These are phyloP conservation scores for Anomalospiza imberbis DNA, from an alignment of 2,797 vertebrate genomes.

Conservation along the genomic window DNA sequence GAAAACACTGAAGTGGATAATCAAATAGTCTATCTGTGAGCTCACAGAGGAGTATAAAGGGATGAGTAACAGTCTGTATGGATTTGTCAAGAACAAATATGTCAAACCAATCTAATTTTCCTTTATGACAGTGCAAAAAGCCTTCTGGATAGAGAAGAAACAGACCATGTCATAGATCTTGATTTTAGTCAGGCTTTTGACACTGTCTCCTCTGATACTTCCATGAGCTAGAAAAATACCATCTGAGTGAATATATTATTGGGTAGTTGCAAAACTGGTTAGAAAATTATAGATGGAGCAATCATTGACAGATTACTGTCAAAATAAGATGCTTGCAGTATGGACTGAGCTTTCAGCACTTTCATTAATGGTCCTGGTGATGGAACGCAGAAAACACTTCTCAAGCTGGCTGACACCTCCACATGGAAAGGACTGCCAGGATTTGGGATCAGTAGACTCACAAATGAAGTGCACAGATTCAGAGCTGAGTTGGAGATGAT, in stretches of 20 bases:
- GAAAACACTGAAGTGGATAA: conserved; percentile 24
- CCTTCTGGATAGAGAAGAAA: conserved; percentile 30
- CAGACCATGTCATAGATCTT: conserved; percentile 23
- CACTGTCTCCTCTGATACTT: not conserved
- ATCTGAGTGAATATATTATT: conserved; percentile 17
- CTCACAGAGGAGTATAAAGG: not conserved
- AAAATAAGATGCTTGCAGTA: not conserved
- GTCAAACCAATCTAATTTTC: conserved; percentile 37
- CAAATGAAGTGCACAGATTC: not conserved
- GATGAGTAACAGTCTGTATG: conserved; percentile 24
- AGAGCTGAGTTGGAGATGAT: not conserved
- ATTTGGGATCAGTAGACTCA: not conserved
- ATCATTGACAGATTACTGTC: conserved; percentile 50
- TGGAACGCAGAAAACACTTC: not conserved
- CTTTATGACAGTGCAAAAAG: conserved; percentile 33
- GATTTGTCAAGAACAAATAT: conserved; percentile 47
- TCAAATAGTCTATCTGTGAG: conserved; percentile 18
- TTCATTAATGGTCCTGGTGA: not conserved
- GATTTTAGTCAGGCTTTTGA: conserved; percentile 29
- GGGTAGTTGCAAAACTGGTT: not conserved
- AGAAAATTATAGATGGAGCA: conserved; percentile 47
- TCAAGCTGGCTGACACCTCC: conserved; percentile 20
- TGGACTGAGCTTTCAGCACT: conserved; percentile 24
- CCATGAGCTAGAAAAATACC: conserved; percentile 18
- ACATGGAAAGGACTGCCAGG: not conserved